Evolutionary conservation across 2,797 vertebrate genomes (phyloP), one percentile per base, ranked within the genome.

Genomic region (Dermochelys coriacea): DNA sequence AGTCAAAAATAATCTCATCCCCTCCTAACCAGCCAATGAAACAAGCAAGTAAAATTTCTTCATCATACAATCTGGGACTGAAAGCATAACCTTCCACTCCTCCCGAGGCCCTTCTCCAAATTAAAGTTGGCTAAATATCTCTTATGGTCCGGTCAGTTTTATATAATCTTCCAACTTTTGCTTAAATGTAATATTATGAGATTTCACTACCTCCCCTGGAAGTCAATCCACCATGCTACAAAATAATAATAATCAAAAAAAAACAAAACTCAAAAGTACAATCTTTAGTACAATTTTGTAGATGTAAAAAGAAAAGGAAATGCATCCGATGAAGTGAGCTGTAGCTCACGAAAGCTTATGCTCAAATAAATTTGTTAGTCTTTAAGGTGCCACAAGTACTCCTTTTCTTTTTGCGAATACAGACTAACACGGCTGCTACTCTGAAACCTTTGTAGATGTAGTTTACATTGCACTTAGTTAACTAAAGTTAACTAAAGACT

Each of bases 121-220:
- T 45, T 11, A 84, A 87, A 94, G 74, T 16, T 74, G 77, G 2
- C 34, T 37, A 61, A 81, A 90, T 31, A 71, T 74, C 1, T 12
- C 1, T 0, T 77, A 50, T 64, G 31, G 71, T 85, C 5, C 4
- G 15, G 90, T 89, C 68, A 80, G 86, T 89, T 80, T 18, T n/a
- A 64, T 1, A 1, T 37, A 3, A 34, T 1, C 5, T 34, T 14
- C 21, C 16, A 23, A n/a, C 6, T 3, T 41, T 12, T 41, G n/a
- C 16, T 16, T 75, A 45, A 47, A 75, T 75, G 41, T 75, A 75
- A 80, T 31, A 8, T n/a, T 78, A 21, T 64, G 25, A 18, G 47
- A 64, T 61, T 57, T 75, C 41, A 6, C 57, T 55, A 37, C 0
- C 5, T 79, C 77, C 27, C 0, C 0, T 84, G 21, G 55, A 83